Base-by-base conservation (phyloP, 2,797 vertebrate genomes). In the Mastacembelus armatus region DNA sequence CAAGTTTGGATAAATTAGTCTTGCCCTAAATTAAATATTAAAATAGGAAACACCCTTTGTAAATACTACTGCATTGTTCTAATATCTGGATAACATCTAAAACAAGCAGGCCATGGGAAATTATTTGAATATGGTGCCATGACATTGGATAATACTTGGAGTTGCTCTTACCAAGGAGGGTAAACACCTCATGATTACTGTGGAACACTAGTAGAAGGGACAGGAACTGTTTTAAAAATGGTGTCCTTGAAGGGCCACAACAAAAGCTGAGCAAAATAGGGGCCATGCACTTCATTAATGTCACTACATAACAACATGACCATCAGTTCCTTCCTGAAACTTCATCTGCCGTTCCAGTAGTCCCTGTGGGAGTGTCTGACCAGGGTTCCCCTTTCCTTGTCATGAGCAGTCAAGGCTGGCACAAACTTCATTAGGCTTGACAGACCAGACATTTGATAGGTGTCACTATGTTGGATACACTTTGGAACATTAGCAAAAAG, bases 301-400 rank as follows among this genome's bases (percentile, higher is more conserved):
- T 69, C 51, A 61, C 27, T 27, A 44, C 49, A 58, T 15, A 59
- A 32, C 5, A 71, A 61, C 27, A 18, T n/a, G 45, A 54, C 27
- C 52, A 48, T 19, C 19, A 60, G 44, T 73, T 83, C 80, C 71
- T 82, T 78, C 58, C 62, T 75, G 44, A 79, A 71, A 73, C 7
- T 12, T 78, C 2, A 35, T 42, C 59, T 48, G 62, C 62, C 63
- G 66, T 35, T 51, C 60, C 44, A 71, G 27, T 36, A 10, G 7
- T 54, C 52, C 57, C 56, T 26, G 1, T 22, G 39, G 61, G 24
- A 61, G 18, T 6, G 10, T n/a, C 7, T n/a, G 35, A 67, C 21
- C 45, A 39, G 10, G 24, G 51, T 45, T 63, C 66, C 36, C 12
- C 2, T 30, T 42, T 62, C 26, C 39, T 16, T 67, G 32, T 73